Evolutionary conservation across 1,140 invertebrate species (phyloP).

Genomic region (Euura lappo): DNA sequence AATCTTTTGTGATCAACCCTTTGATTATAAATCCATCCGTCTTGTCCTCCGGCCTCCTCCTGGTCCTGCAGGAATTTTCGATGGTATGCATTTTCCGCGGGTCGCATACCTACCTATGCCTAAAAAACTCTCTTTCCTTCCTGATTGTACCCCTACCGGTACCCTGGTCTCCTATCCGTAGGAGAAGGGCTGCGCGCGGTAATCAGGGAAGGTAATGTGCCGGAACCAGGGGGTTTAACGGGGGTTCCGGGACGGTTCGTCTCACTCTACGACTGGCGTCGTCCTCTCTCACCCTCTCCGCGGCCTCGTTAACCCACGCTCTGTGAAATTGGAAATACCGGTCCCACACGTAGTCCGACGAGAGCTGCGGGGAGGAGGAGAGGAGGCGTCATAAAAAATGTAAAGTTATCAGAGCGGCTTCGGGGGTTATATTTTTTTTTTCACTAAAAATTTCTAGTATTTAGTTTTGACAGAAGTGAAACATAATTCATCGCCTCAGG

Average conservation of each 20-base stretch:
- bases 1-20: too few species aligned
- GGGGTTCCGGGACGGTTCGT: constrained; percentile 8
- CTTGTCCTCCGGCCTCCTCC: constrained; percentile 11
- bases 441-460: too few species aligned
- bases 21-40: constrained; percentile 29
- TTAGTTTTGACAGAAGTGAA: not conserved
- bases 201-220: constrained; percentile 59
- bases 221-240: constrained; percentile 43
- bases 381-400: constrained; percentile 1
- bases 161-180: not conserved
- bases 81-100: constrained; percentile 33
- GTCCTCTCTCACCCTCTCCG: constrained; percentile 41
- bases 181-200: constrained; percentile 42
- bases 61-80: constrained; percentile 20
- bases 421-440: too few species aligned
- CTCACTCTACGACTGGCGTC: not conserved
- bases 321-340: constrained; percentile 59
- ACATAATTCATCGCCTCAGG: not conserved
- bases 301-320: constrained; percentile 58
- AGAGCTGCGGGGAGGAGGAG: not conserved
- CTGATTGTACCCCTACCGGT: not conserved
- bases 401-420: not conserved
- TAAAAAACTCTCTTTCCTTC: not conserved
- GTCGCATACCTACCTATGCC: constrained; percentile 5
- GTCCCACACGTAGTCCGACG: constrained; percentile 19